A percentile compares a stretch with the other conserved stretches of the same genome.
phyloP scores from a whole-genome alignment of 2,888 invertebrate genomes.

The Eristalis pertinax region DNA sequence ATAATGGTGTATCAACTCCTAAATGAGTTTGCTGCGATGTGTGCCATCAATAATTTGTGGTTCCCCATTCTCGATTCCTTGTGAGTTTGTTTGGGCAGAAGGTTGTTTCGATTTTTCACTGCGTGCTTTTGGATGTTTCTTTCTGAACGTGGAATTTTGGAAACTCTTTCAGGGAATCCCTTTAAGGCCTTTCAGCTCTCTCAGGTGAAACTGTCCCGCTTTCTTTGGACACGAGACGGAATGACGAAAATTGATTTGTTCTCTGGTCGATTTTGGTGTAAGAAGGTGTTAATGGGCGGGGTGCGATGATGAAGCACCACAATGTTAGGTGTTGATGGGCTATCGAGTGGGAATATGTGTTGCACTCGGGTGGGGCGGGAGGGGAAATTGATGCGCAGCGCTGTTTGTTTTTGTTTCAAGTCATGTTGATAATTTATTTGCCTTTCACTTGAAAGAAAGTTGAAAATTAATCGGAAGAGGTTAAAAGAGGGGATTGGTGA shows the following conservation, averaged over 20 bases:
- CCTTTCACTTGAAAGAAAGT: neutral
- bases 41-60: constrained; percentile 39
- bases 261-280: constrained; percentile 43
- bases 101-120: constrained; percentile 13
- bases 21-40: constrained; percentile 57
- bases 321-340: constrained; percentile 35
- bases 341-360: constrained; percentile 9
- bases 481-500: neutral
- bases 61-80: constrained; percentile 2
- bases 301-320: constrained; percentile 44
- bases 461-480: constrained; percentile 4
- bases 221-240: constrained; percentile 15
- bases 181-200: neutral
- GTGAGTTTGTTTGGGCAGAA: constrained; percentile 22
- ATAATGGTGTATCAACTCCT: constrained; percentile 57
- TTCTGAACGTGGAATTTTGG: constrained; percentile 12
- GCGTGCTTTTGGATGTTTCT: constrained; percentile 8
- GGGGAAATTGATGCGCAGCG: constrained; percentile 7
- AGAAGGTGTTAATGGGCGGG: constrained; percentile 55
- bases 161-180: neutral
- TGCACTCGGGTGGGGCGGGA: neutral
- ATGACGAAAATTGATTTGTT: constrained; percentile 56
- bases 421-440: constrained; percentile 5
- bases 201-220: constrained; percentile 47
- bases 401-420: constrained; percentile 30